Evolutionary conservation across 2,888 invertebrate genomes (phyloP), one percentile per base, ranked within the genome.

Genomic region (Drosophila peninsularis): DNA sequence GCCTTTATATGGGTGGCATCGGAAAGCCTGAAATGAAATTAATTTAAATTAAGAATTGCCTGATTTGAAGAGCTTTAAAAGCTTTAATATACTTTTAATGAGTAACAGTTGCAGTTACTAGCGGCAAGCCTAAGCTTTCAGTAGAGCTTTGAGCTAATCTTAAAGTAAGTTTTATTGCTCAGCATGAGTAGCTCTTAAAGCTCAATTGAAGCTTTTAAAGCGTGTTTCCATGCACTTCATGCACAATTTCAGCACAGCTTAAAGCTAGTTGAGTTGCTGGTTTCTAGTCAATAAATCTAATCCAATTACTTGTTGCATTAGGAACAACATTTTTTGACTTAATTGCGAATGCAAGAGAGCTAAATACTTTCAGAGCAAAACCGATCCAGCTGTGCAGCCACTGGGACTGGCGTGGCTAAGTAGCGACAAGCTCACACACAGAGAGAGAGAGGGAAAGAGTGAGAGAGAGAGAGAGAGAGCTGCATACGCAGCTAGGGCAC

Each of bases 401-500:
- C 44, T 68, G 79, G 70, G 76, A 70, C 47, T 72, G 49, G 17
- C 47, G 42, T n/a, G 61, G 67, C 73, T 76, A 81, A 81, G 76
- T 82, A 84, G 74, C 67, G 82, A 78, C 79, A 65, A 64, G 70
- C 62, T 62, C 39, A 17, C 27, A 44, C 9, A 13, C 44, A 30
- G 14, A 36, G 5, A 39, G 11, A 5, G 27, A 5, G 5, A 2
- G n/a, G 10, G 3, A 27, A n/a, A n/a, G 24, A 10, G 5, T 11
- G n/a, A 1, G 21, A 3, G 24, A 6, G 21, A 44, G 1, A 13
- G 21, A 44, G 21, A 24, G 6, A 9, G 24, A 7, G 24, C 45
- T 14, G 3, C 21, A 24, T 21, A 42, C 21, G 42, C 45, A 30
- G 45, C 65, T 17, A 24, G 14, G 10, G 41, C 41, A 13, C 13